phyloP scores from a whole-genome alignment of 2,113 vertebrate genomes.

The Rhombomys opimus region DNA sequence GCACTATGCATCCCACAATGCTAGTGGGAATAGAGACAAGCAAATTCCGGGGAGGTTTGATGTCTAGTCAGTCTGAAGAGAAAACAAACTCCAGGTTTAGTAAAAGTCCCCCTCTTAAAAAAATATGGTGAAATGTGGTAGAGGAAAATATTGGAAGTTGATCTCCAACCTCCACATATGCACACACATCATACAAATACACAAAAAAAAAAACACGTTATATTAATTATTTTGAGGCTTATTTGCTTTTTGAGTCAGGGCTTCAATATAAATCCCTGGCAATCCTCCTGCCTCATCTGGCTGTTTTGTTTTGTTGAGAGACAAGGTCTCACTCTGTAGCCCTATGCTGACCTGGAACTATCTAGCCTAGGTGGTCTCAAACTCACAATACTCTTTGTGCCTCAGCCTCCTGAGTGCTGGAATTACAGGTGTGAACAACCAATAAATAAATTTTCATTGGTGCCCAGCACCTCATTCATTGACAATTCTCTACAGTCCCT shows the following conservation, averaged over 20 bases:
- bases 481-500: neutral
- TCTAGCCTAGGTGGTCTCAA: neutral
- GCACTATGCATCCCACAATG: neutral
- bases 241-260: neutral
- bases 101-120: neutral
- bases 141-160: neutral
- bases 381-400: neutral
- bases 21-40: too few relatives aligned
- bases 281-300: neutral
- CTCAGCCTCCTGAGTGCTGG: neutral
- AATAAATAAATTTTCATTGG: slow-evolving; percentile 28
- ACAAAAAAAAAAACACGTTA: neutral
- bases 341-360: neutral
- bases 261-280: neutral
- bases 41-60: too few relatives aligned
- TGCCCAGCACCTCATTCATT: neutral
- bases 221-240: neutral
- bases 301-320: neutral
- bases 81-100: neutral
- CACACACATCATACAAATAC: neutral
- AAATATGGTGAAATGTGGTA: neutral
- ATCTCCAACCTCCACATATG: neutral
- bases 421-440: neutral
- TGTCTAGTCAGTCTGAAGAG: too few relatives aligned
- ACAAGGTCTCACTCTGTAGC: neutral